phyloP scores from a whole-genome alignment of 2,797 vertebrate genomes.

The Hylomyscus alleni region DNA sequence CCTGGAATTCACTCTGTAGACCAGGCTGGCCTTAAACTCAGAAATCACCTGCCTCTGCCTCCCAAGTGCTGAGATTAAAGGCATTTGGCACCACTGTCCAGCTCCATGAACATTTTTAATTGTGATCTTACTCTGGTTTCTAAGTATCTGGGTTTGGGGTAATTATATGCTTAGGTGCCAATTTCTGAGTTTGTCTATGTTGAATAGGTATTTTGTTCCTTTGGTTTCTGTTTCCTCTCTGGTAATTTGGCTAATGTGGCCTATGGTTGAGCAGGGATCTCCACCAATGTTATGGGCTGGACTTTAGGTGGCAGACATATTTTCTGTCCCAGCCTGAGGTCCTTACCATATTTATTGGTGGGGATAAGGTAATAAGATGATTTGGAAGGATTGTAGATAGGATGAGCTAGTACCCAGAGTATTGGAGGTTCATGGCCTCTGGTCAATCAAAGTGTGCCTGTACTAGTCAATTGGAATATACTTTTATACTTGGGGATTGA shows the following conservation, averaged over 20 bases:
- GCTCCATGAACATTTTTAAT: no score
- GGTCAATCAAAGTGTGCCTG: background rate
- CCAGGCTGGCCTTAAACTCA: no score
- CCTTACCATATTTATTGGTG: background rate
- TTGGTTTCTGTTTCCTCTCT: background rate
- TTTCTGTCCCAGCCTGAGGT: background rate
- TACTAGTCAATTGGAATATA: background rate
- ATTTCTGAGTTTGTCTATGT: background rate
- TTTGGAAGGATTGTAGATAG: background rate
- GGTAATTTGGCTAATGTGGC: background rate
- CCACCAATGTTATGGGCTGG: background rate
- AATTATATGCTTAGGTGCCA: no score
- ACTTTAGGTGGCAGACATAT: background rate
- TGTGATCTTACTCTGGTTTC: no score
- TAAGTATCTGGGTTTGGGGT: no score
- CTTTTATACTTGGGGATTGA: background rate
- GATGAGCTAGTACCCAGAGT: background rate
- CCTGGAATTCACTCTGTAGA: no score
- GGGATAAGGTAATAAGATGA: background rate
- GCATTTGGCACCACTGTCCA: no score
- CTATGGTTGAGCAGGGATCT: background rate
- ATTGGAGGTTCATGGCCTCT: background rate
- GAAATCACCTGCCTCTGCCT: no score
- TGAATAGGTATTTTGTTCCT: background rate
- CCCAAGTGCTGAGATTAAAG: no score